Conservation (phyloP, 1,140 invertebrate species). For the Musca domestica region DNA sequence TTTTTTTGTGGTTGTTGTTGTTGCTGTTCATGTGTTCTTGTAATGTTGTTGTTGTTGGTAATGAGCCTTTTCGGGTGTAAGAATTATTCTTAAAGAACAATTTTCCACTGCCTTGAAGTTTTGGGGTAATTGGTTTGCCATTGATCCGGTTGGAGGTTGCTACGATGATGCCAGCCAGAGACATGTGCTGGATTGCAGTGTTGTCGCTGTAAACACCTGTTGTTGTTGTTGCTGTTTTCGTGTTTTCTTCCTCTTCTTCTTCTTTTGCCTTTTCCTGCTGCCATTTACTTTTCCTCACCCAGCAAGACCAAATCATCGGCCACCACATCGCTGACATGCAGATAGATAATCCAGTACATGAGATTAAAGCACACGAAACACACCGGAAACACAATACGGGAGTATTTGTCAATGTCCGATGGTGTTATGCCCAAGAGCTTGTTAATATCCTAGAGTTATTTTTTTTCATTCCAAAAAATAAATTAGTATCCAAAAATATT, state of each 20-base stretch:
- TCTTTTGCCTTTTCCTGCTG: neutral
- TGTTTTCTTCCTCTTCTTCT: neutral
- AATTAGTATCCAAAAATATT: too few relatives aligned
- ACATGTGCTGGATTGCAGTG: too few relatives aligned
- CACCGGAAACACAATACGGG: slow-evolving; percentile 91
- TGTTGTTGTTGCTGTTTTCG: neutral
- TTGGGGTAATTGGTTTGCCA: too few relatives aligned
- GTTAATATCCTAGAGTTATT: slow-evolving; percentile 69
- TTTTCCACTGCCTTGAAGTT: too few relatives aligned
- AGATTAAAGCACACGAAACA: slow-evolving; percentile 97
- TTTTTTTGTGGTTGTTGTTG: too few relatives aligned
- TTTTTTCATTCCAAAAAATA: neutral
- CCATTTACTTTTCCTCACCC: slow-evolving; percentile 62
- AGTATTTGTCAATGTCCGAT: slow-evolving; percentile 96
- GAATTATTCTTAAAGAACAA: too few relatives aligned
- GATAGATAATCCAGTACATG: slow-evolving; percentile 97
- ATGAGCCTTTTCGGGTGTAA: too few relatives aligned
- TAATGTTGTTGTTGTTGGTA: too few relatives aligned
- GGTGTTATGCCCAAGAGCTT: slow-evolving; percentile 88
- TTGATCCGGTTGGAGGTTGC: too few relatives aligned
- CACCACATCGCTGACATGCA: slow-evolving; percentile 92
- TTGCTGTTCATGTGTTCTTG: too few relatives aligned
- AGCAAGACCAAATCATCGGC: slow-evolving; percentile 87
- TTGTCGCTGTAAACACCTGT: too few relatives aligned
- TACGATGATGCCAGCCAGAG: too few relatives aligned